These are phyloP conservation scores for Pammene fasciana DNA, from an alignment of 2,888 invertebrate genomes.

Conservation along the genomic window DNA sequence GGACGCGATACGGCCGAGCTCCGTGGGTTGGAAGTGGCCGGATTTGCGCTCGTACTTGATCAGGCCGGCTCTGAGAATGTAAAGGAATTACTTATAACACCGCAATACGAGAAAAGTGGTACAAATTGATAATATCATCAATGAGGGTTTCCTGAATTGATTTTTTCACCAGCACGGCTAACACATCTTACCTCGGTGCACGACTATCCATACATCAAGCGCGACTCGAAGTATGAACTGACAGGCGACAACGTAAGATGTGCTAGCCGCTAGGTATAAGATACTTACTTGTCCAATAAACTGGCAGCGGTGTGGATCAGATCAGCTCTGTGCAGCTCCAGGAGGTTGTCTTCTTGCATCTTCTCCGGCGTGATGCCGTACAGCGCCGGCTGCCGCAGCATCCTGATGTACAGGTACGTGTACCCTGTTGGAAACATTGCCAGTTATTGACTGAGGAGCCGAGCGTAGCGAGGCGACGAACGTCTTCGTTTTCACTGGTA, in stretches of 20 bases:
- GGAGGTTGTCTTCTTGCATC: constrained; percentile 90
- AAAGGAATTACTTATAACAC: not conserved
- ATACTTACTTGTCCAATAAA: constrained; percentile 87
- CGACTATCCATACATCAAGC: too few relatives aligned
- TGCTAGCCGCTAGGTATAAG: too few relatives aligned
- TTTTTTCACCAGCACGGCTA: too few relatives aligned
- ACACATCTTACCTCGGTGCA: too few relatives aligned
- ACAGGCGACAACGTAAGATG: too few relatives aligned
- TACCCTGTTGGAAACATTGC: constrained; percentile 90
- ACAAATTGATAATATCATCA: too few relatives aligned
- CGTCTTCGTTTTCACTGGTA: too few relatives aligned
- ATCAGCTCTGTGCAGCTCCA: constrained; percentile 96
- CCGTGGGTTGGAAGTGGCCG: constrained; percentile 94
- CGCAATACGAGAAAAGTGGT: too few relatives aligned
- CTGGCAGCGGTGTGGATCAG: constrained; percentile 97
- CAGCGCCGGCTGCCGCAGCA: constrained; percentile 94
- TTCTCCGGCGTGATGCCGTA: constrained; percentile 94
- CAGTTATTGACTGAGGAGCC: too few relatives aligned
- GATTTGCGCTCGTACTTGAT: constrained; percentile 97
- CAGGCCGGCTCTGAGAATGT: constrained; percentile 89
- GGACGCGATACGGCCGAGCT: constrained; percentile 98
- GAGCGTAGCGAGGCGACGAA: too few relatives aligned
- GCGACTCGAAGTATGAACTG: too few relatives aligned
- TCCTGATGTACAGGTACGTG: constrained; percentile 97
- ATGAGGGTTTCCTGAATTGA: too few relatives aligned